These are phyloP conservation scores for Alloplasta piceator DNA, from an alignment of 2,888 invertebrate genomes.

Conservation along the genomic window DNA sequence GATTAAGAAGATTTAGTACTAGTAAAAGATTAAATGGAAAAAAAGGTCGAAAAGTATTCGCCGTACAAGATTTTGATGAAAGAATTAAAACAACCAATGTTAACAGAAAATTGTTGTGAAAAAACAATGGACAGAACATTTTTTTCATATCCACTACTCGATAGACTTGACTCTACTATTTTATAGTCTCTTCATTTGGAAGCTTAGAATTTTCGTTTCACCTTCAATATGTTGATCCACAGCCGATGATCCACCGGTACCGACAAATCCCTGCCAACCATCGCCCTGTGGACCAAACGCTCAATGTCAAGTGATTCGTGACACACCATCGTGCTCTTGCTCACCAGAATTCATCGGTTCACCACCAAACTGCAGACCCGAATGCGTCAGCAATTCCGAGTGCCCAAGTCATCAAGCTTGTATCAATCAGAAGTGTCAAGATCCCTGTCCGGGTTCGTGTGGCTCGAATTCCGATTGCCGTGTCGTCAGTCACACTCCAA, in stretches of 20 bases:
- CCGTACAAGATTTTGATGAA: too few relatives aligned
- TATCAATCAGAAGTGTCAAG: conserved; percentile 78
- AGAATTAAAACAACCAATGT: too few relatives aligned
- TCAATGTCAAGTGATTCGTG: conserved; percentile 82
- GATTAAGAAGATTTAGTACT: too few relatives aligned
- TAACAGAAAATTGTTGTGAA: too few relatives aligned
- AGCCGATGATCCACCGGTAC: conserved; percentile 35
- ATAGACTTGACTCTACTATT: too few relatives aligned
- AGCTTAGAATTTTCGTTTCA: conserved; percentile 13
- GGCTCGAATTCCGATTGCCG: conserved; percentile 77
- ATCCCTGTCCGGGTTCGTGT: conserved; percentile 80
- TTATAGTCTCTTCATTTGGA: too few relatives aligned
- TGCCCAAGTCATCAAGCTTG: conserved; percentile 82
- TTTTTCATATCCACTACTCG: too few relatives aligned
- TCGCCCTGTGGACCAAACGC: conserved; percentile 84
- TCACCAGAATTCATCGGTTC: conserved; percentile 82
- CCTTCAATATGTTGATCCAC: conserved; percentile 40
- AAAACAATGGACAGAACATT: too few relatives aligned
- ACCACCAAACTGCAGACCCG: conserved; percentile 84
- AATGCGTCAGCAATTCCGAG: conserved; percentile 83
- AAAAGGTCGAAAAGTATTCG: too few relatives aligned
- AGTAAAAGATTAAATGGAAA: too few relatives aligned
- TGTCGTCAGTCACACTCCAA: conserved; percentile 78
- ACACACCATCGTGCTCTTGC: conserved; percentile 85
- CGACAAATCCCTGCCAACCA: conserved; percentile 82